Base-by-base conservation (phyloP, 2,797 vertebrate species). In the Rhinophrynus dorsalis region DNA sequence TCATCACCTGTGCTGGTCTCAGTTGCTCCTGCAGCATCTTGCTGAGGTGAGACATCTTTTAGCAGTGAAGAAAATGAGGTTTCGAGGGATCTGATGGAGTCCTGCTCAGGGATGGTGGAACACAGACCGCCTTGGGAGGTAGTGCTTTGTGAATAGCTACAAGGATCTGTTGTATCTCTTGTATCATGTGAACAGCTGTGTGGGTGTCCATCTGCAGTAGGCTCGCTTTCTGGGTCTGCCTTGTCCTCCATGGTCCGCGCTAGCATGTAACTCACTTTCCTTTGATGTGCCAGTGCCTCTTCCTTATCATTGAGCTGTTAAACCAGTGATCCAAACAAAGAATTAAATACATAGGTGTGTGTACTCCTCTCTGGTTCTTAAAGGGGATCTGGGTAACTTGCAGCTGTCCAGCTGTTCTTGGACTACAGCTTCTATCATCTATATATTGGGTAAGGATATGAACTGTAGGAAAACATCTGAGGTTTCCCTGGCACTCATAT, bases 261-360 rank as follows among this genome's bases (percentile, higher is more conserved):
- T 26, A 98, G 81, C 95, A 97, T 96, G 76, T 94, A 91, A 79
- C 94, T 97, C 40, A 98, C 95, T 82, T 95, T 97, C 70, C 93
- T 92, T 77, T 98, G 96, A 79, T 98, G 96, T 3, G 96, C 95
- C 78, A 98, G 67, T 4, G 93, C 94, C 80, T 92, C 95, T 65
- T 97, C 96, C 75, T 95, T 97, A 78, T 98, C 95, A 33, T 94
- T 95, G 37, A 97, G 63, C 96, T 98, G 64, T 35, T 78, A 55
- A 44, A 69, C 56, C 66, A 38, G 23, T 45, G 2, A 33, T 29
- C 1, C 37, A 38, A 11, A n/a, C n/a, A n/a, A n/a, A n/a, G n/a
- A n/a, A n/a, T n/a, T n/a, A n/a, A n/a, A n/a, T n/a, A n/a, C n/a
- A n/a, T n/a, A n/a, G n/a, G n/a, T n/a, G n/a, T n/a, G n/a, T n/a